Conservation (phyloP, 2,888 invertebrate genomes). For the Quadroppia sp. region DNA sequence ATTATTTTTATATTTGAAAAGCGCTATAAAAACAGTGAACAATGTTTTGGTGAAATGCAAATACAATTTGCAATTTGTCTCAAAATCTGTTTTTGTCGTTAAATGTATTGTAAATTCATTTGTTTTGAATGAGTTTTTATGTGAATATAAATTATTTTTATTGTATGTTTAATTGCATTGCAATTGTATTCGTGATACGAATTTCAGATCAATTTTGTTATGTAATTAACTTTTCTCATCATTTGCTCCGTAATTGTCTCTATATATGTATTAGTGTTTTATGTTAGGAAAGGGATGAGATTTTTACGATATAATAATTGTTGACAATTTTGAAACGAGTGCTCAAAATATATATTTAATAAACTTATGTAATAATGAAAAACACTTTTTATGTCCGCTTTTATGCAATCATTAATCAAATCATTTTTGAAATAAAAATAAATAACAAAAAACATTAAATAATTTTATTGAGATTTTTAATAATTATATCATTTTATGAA, state of each 20-base stretch:
- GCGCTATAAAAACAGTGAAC: too few species aligned
- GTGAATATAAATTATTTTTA: not conserved
- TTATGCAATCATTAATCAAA: not conserved
- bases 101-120: not conserved
- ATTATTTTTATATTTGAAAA: too few species aligned
- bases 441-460: too few species aligned
- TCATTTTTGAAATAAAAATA: not conserved
- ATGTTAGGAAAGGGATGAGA: not conserved
- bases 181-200: not conserved
- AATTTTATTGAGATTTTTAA: not conserved
- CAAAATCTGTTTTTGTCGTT: not conserved
- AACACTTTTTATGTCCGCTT: not conserved
- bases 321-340: slow-evolving; percentile 21
- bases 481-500: not conserved
- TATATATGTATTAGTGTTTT: not conserved
- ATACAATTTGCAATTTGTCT: not conserved
- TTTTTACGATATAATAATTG: slow-evolving; percentile 22
- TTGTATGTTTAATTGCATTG: too few species aligned
- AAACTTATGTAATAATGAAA: slow-evolving; percentile 12
- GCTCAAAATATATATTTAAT: too few species aligned
- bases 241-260: not conserved
- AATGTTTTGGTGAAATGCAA: too few species aligned
- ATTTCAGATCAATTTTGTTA: not conserved
- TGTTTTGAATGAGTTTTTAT: not conserved
- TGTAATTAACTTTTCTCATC: slow-evolving; percentile 16